Conservation (phyloP, 2,888 invertebrate genomes). For the Toxonevra muliebris region DNA sequence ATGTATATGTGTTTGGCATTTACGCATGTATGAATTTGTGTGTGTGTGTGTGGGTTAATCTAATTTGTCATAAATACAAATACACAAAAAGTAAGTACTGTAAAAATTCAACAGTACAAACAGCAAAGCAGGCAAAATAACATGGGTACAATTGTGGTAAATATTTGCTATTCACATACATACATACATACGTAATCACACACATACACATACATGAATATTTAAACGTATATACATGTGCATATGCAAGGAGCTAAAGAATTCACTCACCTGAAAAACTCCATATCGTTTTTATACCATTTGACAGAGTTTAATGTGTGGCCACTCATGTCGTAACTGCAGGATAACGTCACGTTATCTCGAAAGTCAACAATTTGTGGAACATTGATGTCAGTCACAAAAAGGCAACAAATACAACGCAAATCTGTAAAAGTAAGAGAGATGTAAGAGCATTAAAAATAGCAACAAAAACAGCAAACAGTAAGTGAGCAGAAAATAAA, state of each 20-base stretch:
- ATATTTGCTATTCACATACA: neutral
- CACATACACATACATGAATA: neutral
- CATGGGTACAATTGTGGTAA: constrained; percentile 8
- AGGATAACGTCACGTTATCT: constrained; percentile 65
- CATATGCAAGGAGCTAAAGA: neutral
- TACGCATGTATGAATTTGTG: neutral
- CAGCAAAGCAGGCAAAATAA: no score
- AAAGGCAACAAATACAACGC: constrained; percentile 50
- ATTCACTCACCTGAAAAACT: constrained; percentile 66
- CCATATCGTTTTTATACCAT: constrained; percentile 67
- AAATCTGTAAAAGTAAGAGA: constrained; percentile 45
- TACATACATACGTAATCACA: neutral
- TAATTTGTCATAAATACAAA: no score
- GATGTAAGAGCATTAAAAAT: neutral
- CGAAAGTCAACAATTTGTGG: constrained; percentile 66
- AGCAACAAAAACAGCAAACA: neutral
- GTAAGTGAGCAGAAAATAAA: neutral
- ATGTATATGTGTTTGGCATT: neutral
- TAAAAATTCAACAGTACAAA: no score
- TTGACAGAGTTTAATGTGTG: constrained; percentile 67
- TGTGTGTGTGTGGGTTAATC: no score
- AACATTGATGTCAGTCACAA: constrained; percentile 65
- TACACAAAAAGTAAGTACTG: no score
- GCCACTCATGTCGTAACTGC: constrained; percentile 66
- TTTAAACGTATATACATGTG: neutral